Conservation (phyloP, 2,113 vertebrate genomes). For the Engystomops pustulosus region DNA sequence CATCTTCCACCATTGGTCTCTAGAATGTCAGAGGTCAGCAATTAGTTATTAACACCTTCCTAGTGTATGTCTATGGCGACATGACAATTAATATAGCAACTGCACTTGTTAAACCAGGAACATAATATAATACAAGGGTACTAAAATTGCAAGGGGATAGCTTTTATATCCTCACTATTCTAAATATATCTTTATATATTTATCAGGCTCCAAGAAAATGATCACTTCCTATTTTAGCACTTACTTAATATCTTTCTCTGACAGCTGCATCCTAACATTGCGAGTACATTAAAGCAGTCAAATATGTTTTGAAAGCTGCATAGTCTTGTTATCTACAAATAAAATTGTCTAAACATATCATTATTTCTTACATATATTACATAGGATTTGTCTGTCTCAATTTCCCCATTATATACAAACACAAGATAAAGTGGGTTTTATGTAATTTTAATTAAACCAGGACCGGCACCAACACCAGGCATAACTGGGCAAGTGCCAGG, state of each 20-base stretch:
- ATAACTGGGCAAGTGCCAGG: too few species aligned
- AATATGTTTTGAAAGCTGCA: neutral
- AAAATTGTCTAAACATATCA: neutral
- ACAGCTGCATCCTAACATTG: conserved; percentile 64
- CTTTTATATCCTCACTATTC: conserved; percentile 18
- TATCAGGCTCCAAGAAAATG: conserved; percentile 40
- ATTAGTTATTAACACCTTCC: conserved; percentile 53
- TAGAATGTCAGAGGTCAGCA: conserved; percentile 60
- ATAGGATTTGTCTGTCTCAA: neutral
- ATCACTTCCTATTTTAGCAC: conserved; percentile 54
- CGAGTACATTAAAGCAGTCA: conserved; percentile 25
- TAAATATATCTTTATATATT: conserved; percentile 48
- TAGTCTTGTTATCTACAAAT: neutral
- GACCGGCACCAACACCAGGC: too few species aligned
- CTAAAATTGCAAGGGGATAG: conserved; percentile 10
- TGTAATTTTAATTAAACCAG: too few species aligned
- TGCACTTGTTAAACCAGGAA: conserved; percentile 11
- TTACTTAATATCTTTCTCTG: conserved; percentile 59
- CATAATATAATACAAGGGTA: conserved; percentile 26
- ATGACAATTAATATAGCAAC: conserved; percentile 31
- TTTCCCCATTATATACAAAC: neutral
- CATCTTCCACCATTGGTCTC: conserved; percentile 27
- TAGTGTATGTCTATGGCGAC: conserved; percentile 31
- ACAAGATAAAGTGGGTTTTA: neutral
- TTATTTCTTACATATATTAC: neutral